A percentile compares a stretch with the other conserved stretches of the same genome.
These are phyloP conservation scores for Parnassius mnemosyne DNA, from an alignment of 2,888 invertebrate species.

Conservation along the genomic window DNA sequence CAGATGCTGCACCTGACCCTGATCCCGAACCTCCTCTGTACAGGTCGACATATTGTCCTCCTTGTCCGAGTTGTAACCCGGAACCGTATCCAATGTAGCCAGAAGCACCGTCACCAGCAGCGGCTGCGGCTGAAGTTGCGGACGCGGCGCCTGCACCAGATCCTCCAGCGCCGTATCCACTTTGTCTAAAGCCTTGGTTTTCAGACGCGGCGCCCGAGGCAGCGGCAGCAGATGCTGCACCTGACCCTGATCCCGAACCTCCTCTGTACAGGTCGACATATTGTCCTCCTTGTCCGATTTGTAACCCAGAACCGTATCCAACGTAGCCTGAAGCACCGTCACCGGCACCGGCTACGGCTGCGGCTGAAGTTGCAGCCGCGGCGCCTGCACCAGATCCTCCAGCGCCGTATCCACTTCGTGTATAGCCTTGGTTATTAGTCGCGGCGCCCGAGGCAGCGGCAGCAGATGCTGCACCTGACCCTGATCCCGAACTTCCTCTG, in stretches of 20 bases:
- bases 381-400: not conserved
- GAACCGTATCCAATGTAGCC: conserved; percentile 11
- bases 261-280: no score
- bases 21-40: conserved; percentile 14
- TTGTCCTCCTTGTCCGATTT: no score
- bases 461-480: not conserved
- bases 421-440: no score
- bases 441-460: no score
- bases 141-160: conserved; percentile 1
- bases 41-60: conserved; percentile 8
- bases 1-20: conserved; percentile 12
- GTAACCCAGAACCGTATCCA: not conserved
- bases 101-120: conserved; percentile 14
- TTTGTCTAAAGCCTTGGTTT: not conserved
- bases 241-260: no score
- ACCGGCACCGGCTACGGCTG: conserved; percentile 17
- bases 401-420: not conserved
- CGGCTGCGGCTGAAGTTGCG: conserved; percentile 9
- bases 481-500: not conserved
- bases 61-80: no score
- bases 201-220: not conserved
- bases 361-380: not conserved
- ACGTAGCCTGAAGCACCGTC: conserved; percentile 5
- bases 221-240: no score
- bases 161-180: not conserved